Conservation (phyloP, 2,797 vertebrate genomes). For the Heliangelus exortis region DNA sequence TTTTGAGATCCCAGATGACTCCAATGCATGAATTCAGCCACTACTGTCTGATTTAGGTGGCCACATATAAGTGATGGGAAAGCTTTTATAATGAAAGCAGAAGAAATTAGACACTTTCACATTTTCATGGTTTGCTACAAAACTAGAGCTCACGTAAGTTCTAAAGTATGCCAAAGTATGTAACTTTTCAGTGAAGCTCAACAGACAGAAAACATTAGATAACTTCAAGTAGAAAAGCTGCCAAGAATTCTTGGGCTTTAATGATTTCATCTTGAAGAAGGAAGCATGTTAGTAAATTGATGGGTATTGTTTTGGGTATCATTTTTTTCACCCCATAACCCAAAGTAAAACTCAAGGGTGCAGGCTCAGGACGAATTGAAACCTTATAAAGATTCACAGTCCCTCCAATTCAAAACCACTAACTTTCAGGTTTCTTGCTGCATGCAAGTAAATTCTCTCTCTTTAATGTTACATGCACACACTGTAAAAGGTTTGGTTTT, state of each 20-base stretch:
- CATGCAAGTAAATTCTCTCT: background rate
- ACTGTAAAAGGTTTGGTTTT: background rate
- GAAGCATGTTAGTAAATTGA: background rate
- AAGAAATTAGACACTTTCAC: background rate
- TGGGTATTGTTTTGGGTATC: slow-evolving; percentile 5
- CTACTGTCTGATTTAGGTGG: background rate
- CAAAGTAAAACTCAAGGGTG: background rate
- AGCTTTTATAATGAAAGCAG: slow-evolving; percentile 47
- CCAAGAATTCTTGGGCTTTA: background rate
- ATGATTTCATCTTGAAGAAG: background rate
- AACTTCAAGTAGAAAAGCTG: background rate
- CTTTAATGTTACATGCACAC: background rate
- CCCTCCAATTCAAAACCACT: slow-evolving; percentile 37
- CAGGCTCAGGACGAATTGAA: slow-evolving; percentile 40
- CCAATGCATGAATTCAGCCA: background rate
- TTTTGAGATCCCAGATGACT: background rate
- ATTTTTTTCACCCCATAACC: background rate
- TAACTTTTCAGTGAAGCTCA: background rate
- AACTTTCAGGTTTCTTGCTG: slow-evolving; percentile 34
- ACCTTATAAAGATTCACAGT: slow-evolving; percentile 6
- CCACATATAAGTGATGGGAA: background rate
- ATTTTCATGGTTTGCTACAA: background rate
- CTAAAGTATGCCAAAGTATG: background rate
- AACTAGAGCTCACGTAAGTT: background rate
- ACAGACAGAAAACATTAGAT: background rate